A percentile compares a stretch with the other conserved stretches of the same genome.
These are phyloP conservation scores for Lepeophtheirus nordmannii DNA, from an alignment of 2,888 invertebrate genomes.

Conservation along the genomic window DNA sequence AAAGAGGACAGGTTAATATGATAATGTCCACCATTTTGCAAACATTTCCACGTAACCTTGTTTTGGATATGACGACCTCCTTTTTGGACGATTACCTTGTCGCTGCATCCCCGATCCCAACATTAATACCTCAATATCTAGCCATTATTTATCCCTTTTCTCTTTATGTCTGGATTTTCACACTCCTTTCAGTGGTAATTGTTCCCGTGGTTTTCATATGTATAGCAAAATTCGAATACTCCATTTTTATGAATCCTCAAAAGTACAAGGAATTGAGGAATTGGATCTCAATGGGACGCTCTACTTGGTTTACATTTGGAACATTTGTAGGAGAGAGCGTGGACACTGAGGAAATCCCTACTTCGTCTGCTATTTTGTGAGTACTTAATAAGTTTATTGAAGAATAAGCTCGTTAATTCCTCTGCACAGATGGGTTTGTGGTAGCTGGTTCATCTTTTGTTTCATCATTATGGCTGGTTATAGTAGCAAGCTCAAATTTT, in stretches of 20 bases:
- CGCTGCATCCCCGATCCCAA: not conserved
- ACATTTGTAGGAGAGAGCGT: conserved; percentile 12
- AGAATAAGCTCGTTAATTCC: too few species aligned
- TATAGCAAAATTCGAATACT: not conserved
- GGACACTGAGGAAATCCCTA: too few species aligned
- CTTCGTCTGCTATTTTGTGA: too few species aligned
- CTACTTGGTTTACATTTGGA: conserved; percentile 12
- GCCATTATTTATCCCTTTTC: not conserved
- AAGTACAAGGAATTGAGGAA: not conserved
- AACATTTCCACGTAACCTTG: not conserved
- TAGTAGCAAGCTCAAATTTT: conserved; percentile 8
- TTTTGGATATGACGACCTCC: not conserved
- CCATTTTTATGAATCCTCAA: not conserved
- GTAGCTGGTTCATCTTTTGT: conserved; percentile 18
- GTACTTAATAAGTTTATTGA: too few species aligned
- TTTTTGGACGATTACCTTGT: not conserved
- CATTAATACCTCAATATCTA: not conserved
- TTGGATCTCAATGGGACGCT: not conserved
- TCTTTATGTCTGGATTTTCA: conserved; percentile 1
- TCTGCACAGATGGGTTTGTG: not conserved
- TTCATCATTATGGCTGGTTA: conserved; percentile 4
- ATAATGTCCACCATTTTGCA: conserved; percentile 8
- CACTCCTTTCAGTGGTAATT: conserved; percentile 2
- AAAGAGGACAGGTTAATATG: not conserved
- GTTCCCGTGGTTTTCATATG: not conserved